These are phyloP conservation scores for Anguilla pacifica DNA, from an alignment of 2,797 vertebrate genomes.

Conservation along the genomic window DNA sequence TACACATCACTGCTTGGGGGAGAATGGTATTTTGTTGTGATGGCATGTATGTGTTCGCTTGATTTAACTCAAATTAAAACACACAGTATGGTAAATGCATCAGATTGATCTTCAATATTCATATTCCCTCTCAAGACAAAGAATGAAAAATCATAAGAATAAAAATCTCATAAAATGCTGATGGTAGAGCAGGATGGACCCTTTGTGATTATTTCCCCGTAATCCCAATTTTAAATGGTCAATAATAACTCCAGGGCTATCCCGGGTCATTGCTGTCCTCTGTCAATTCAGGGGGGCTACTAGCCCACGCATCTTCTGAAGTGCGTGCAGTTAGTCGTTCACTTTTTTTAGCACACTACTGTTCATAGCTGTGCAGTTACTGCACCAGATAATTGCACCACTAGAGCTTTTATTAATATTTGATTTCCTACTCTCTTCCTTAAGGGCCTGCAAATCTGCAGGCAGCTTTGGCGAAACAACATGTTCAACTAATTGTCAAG, in stretches of 20 bases:
- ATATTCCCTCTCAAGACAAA: not conserved
- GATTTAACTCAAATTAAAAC: not conserved
- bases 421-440: not conserved
- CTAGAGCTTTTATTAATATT: not conserved
- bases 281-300: no score
- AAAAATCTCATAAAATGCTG: not conserved
- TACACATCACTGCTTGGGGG: not conserved
- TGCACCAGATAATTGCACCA: no score
- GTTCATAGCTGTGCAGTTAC: no score
- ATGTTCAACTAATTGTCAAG: not conserved
- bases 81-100: not conserved
- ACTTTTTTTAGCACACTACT: no score
- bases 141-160: not conserved
- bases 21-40: not conserved
- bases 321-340: no score
- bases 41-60: not conserved
- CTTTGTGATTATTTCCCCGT: no score
- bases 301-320: no score
- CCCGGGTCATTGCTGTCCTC: no score
- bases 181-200: not conserved
- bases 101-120: not conserved
- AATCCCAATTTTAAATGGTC: no score
- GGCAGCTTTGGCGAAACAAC: not conserved
- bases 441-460: not conserved
- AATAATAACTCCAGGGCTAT: no score